Percentiles rank a stretch among this genome's conserved stretches.
Evolutionary conservation across 2,888 invertebrate genomes (phyloP).

Genomic region (Lithophane semibrunnea): DNA sequence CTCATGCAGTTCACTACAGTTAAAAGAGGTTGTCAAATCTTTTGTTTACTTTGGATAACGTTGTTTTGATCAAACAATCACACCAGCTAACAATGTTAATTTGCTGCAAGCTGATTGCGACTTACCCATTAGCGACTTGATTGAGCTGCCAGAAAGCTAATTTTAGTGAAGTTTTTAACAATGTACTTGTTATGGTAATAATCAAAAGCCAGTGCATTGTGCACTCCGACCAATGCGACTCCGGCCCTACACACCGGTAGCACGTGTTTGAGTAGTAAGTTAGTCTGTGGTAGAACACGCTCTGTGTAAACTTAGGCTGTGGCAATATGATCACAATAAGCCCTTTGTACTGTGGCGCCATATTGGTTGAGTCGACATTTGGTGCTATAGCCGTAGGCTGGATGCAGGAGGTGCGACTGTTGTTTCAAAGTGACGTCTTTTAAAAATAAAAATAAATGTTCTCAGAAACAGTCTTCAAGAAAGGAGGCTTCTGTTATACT

Average conservation of each 20-base stretch:
- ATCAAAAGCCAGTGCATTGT: background rate
- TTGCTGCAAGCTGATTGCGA: background rate
- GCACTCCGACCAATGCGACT: background rate
- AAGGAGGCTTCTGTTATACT: background rate
- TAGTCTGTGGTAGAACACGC: background rate
- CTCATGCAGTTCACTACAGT: background rate
- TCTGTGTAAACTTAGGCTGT: constrained; percentile 7
- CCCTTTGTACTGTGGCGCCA: constrained; percentile 60
- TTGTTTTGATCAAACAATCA: background rate
- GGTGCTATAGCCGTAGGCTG: constrained; percentile 8
- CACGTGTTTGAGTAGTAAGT: constrained; percentile 19
- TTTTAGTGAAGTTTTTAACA: background rate
- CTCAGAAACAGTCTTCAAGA: background rate
- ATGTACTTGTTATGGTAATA: background rate
- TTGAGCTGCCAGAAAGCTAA: background rate
- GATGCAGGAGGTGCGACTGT: constrained; percentile 5
- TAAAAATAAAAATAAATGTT: background rate
- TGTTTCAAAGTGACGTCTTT: background rate
- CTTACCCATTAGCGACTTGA: background rate
- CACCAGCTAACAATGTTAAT: background rate
- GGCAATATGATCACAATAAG: constrained; percentile 62
- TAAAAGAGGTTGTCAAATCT: background rate
- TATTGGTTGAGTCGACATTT: constrained; percentile 45
- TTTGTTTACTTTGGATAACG: background rate
- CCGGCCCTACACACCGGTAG: background rate